A percentile compares a stretch with the other conserved stretches of the same genome.
phyloP scores from a whole-genome alignment of 2,888 invertebrate genomes.

The Thera obeliscata region DNA sequence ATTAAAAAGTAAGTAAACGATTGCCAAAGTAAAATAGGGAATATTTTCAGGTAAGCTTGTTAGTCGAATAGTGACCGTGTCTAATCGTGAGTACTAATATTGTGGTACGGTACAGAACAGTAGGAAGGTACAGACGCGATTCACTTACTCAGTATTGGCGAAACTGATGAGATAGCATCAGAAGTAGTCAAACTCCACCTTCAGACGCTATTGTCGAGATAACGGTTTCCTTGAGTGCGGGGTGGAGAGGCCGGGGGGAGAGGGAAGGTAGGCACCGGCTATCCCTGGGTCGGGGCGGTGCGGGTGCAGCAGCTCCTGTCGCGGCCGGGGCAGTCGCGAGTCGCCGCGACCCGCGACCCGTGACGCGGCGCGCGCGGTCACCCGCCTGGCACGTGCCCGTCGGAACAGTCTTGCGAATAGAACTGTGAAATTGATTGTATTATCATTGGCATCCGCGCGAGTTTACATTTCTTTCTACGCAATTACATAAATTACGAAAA shows the following conservation, averaged over 20 bases:
- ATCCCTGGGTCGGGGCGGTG: not conserved
- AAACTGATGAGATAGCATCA: not conserved
- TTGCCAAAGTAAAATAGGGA: too few species aligned
- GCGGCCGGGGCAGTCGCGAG: not conserved
- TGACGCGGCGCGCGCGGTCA: not conserved
- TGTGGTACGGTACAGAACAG: too few species aligned
- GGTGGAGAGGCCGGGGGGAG: too few species aligned
- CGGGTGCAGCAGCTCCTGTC: not conserved
- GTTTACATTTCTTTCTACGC: conserved; percentile 19
- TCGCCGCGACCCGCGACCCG: not conserved
- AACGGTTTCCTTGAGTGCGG: too few species aligned
- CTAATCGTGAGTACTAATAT: too few species aligned
- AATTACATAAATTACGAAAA: conserved; percentile 19
- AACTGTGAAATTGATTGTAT: conserved; percentile 19
- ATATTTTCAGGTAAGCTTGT: too few species aligned
- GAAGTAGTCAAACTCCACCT: not conserved
- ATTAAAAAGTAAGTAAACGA: too few species aligned
- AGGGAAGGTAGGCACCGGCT: not conserved
- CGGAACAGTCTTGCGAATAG: conserved; percentile 4
- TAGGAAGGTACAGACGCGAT: too few species aligned
- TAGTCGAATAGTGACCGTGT: too few species aligned
- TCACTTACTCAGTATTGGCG: too few species aligned
- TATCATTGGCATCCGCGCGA: conserved; percentile 24
- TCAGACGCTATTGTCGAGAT: not conserved
- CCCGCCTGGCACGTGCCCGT: conserved; percentile 14